Conservation (phyloP, 2,113 vertebrate species). For the Mesocricetus auratus region DNA sequence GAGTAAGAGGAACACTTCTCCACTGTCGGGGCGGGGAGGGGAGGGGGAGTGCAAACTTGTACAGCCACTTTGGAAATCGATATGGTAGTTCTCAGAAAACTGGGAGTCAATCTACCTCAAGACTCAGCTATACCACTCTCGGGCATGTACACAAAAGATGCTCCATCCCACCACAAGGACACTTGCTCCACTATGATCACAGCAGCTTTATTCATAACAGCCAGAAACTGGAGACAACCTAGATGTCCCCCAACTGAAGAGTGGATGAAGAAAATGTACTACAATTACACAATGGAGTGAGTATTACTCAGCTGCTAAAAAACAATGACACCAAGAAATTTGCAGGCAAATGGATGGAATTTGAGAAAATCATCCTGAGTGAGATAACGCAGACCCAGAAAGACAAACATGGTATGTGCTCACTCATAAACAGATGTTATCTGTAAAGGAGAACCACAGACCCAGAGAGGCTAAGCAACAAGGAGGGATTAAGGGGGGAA, state of each 20-base stretch:
- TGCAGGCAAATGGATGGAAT: neutral
- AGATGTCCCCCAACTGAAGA: neutral
- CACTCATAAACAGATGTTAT: neutral
- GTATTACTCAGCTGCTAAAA: neutral
- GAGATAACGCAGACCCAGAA: neutral
- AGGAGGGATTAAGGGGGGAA: neutral
- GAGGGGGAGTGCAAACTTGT: neutral
- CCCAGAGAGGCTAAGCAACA: neutral
- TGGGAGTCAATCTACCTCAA: neutral
- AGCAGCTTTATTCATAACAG: neutral
- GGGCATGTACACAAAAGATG: neutral
- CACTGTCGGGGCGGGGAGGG: too few species aligned
- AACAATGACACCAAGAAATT: neutral
- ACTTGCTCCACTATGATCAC: neutral
- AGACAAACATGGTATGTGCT: neutral
- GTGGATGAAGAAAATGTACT: neutral
- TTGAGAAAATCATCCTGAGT: neutral
- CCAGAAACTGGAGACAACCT: neutral
- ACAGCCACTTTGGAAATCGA: neutral
- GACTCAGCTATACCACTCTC: neutral
- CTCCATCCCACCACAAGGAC: neutral
- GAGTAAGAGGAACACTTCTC: neutral
- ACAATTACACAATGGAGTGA: neutral
- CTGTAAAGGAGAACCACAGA: neutral
- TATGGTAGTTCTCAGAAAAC: neutral